Conservation (phyloP, 2,797 vertebrate species). For the Sebastes aleutianus region DNA sequence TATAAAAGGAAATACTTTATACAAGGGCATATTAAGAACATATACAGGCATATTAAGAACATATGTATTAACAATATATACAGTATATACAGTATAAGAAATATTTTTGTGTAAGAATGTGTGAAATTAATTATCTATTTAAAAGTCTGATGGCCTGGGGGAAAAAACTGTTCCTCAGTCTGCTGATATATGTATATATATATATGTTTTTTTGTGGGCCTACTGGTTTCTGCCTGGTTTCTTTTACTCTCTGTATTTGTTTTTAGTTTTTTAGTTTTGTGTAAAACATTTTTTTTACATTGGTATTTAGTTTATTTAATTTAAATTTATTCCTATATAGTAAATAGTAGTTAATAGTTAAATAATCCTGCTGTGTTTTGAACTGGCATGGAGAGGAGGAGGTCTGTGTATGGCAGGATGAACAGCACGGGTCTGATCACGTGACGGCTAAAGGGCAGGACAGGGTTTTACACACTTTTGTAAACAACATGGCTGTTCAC, state of each 20-base stretch:
- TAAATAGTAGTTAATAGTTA: background rate
- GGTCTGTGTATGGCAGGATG: no score
- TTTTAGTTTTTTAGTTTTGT: background rate
- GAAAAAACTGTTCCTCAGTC: no score
- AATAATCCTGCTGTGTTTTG: background rate
- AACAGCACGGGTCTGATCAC: conserved; percentile 11
- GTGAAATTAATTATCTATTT: no score
- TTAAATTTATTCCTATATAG: background rate
- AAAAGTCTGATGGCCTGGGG: no score
- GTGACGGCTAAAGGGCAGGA: conserved; percentile 51
- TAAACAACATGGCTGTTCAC: conserved; percentile 86
- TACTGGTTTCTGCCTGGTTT: background rate
- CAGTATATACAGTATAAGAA: no score
- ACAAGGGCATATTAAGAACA: no score
- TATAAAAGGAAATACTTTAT: no score
- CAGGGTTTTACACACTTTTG: conserved; percentile 68
- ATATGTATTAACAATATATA: no score
- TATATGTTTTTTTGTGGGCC: no score
- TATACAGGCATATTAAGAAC: no score
- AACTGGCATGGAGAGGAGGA: background rate
- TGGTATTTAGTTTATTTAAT: background rate
- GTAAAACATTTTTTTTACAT: background rate
- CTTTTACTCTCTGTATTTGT: background rate
- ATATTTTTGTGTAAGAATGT: no score
- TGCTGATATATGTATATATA: no score